Conservation (phyloP, 2,797 vertebrate genomes). For the Acanthopagrus latus region DNA sequence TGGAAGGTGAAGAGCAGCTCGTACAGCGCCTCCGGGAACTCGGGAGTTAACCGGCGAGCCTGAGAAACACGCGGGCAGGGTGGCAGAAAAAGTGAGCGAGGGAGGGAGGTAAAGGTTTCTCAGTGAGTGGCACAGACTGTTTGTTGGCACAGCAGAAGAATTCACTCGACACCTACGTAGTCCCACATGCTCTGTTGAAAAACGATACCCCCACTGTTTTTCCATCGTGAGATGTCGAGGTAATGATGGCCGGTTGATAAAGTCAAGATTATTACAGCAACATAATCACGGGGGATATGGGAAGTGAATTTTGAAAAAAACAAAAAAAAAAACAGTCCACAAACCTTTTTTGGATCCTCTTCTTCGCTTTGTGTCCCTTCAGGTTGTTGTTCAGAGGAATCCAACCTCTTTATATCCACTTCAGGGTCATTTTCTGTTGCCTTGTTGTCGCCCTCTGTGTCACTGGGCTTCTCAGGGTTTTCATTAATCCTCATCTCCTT, state of each 20-base stretch:
- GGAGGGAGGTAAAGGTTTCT: slow-evolving; percentile 44
- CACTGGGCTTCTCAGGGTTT: slow-evolving; percentile 17
- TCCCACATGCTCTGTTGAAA: slow-evolving; percentile 50
- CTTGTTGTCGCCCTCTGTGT: slow-evolving; percentile 26
- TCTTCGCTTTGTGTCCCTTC: slow-evolving; percentile 60
- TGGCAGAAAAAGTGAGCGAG: slow-evolving; percentile 5
- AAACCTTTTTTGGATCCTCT: slow-evolving; percentile 78
- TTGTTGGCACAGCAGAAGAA: slow-evolving; percentile 63
- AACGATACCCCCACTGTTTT: slow-evolving; percentile 46
- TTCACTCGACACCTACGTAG: slow-evolving; percentile 53
- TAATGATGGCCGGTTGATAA: neutral
- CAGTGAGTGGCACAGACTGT: slow-evolving; percentile 48
- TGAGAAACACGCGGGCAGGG: slow-evolving; percentile 58
- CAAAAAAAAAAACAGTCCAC: slow-evolving; percentile 24
- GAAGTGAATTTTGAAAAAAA: no score
- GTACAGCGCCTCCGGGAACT: slow-evolving; percentile 86
- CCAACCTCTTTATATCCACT: slow-evolving; percentile 49
- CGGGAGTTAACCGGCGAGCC: slow-evolving; percentile 80
- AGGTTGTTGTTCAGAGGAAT: slow-evolving; percentile 50
- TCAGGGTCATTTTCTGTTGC: slow-evolving; percentile 18
- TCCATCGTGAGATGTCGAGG: slow-evolving; percentile 13
- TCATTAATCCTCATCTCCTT: slow-evolving; percentile 30
- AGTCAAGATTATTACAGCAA: slow-evolving; percentile 11
- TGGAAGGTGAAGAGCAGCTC: slow-evolving; percentile 86
- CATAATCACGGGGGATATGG: no score